Conservation (phyloP, 2,113 vertebrate species). For the Corythaixoides concolor region DNA sequence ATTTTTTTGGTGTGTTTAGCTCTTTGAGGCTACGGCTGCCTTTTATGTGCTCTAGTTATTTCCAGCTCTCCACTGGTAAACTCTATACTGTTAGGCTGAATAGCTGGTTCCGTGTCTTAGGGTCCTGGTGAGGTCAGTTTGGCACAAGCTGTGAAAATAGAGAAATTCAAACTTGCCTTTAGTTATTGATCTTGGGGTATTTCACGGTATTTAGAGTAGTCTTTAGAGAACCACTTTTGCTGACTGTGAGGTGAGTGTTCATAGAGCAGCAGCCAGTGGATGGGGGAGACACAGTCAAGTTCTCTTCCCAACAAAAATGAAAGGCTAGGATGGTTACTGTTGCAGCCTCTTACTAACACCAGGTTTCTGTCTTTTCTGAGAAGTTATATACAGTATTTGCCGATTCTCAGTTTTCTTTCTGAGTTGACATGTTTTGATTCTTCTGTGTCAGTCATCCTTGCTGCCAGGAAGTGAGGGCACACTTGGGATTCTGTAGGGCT, state of each 20-base stretch:
- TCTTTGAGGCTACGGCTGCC: no score
- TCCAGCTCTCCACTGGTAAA: not conserved
- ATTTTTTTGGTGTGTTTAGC: not conserved
- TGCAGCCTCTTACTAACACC: not conserved
- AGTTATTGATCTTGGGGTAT: not conserved
- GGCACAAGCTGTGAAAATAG: not conserved
- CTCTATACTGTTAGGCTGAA: not conserved
- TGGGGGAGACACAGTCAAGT: not conserved
- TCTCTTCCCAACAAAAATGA: not conserved
- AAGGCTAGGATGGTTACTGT: not conserved
- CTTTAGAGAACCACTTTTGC: not conserved
- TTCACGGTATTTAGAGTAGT: not conserved
- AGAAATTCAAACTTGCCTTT: not conserved
- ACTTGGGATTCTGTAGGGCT: not conserved
- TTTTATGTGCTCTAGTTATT: not conserved
- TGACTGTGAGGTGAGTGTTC: not conserved
- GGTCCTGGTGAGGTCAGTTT: not conserved
- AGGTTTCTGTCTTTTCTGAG: not conserved
- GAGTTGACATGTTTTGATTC: not conserved
- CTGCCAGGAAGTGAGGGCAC: not conserved
- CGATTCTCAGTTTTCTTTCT: not conserved
- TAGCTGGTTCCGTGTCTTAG: not conserved
- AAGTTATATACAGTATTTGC: not conserved
- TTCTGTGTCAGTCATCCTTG: not conserved
- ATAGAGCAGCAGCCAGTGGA: not conserved